phyloP scores from a whole-genome alignment of 2,797 vertebrate species.

The Melanotaenia trifasciata region DNA sequence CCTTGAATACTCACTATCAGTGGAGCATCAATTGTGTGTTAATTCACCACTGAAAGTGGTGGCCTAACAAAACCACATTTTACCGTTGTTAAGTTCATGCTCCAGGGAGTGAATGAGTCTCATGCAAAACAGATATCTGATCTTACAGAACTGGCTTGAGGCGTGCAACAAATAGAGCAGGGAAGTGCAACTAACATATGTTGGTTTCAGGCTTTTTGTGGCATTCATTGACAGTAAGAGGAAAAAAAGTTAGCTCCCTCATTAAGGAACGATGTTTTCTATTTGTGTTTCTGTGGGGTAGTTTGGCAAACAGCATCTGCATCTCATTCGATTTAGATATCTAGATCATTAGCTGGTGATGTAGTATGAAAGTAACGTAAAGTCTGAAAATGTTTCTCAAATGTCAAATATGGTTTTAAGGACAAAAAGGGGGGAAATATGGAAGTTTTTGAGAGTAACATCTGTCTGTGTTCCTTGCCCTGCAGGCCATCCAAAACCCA shows the following conservation, averaged over 20 bases:
- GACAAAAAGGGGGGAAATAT: neutral
- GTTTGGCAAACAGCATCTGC: neutral
- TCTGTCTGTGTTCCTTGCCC: constrained; percentile 42
- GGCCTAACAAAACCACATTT: neutral
- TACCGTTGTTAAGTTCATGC: neutral
- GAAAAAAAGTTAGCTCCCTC: neutral
- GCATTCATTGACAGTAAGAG: constrained; percentile 6
- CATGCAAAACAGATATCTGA: neutral
- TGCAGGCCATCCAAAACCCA: constrained; percentile 91
- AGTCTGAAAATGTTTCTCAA: constrained; percentile 14
- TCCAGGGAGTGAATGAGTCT: neutral
- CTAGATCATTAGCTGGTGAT: neutral
- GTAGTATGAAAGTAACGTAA: neutral
- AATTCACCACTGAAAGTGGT: constrained; percentile 10
- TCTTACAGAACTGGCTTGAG: neutral
- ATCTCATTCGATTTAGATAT: neutral
- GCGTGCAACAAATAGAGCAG: neutral
- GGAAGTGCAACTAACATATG: neutral
- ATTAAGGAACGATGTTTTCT: neutral
- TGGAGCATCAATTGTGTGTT: neutral
- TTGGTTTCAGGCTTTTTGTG: neutral
- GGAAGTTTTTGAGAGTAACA: constrained; percentile 38
- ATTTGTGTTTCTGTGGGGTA: neutral
- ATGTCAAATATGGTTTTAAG: constrained; percentile 13
- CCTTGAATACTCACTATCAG: neutral